Evolutionary conservation across 2,797 vertebrate genomes (phyloP), one percentile per base, ranked within the genome.

Genomic region (Gobio occitaniae): DNA sequence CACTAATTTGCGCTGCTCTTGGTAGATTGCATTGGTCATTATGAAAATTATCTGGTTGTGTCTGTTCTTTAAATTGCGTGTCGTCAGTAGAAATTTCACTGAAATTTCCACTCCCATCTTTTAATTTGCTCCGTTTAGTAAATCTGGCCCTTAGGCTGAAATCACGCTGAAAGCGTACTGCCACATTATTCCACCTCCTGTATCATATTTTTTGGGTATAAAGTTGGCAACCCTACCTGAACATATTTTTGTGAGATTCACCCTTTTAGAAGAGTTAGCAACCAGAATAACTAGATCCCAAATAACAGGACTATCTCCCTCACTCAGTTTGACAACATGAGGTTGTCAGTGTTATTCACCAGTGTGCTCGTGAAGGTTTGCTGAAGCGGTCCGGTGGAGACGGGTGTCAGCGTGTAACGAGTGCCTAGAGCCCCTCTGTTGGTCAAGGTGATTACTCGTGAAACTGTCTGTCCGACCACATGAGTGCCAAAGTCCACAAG

Each of bases 361-460:
- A 68, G 36, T 36, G 41, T 86, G 84, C 69, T 86, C 44, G 78
- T 2, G 17, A 91, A 90, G 36, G 84, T 90, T 47, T 85, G 9
- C 21, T 61, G 78, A 78, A 88, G 50, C 1, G 90, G 85, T 9
- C 59, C 86, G 82, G 74, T 84, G 86, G 83, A 89, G 0, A 90
- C 91, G 0, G 76, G 88, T 72, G 93, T 92, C 88, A 99, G 86
- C 86, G 17, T 90, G 93, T 98, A 99, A 52, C 1, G 56, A 0
- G 96, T 95, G 91, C 95, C 96, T 92, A 97, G 83, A 69, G 96
- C 97, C 21, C 98, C 98, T 6, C 84, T 88, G 91, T 99, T 99
- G 90, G 93, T 96, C 94, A 99, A 91, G 41, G 90, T 97, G 95
- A 99, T 90, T 84, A 90, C 87, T 92, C 86, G 95, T 91, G 95